These are phyloP conservation scores for Muschampia plurimacula DNA, from an alignment of 2,888 invertebrate species.

Conservation along the genomic window DNA sequence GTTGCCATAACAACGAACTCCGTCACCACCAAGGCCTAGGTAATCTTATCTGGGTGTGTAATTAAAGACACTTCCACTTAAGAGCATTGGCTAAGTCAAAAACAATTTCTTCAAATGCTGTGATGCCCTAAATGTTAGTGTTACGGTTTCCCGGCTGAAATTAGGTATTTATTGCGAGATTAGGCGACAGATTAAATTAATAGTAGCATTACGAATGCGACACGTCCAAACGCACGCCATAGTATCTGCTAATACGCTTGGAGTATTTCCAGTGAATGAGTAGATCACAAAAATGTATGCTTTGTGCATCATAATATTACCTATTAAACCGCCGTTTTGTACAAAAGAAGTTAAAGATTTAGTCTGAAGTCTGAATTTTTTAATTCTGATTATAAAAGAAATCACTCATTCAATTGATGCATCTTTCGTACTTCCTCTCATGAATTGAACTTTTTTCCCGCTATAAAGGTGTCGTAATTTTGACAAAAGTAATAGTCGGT, in stretches of 20 bases:
- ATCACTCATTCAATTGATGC: too few relatives aligned
- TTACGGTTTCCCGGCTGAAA: slow-evolving; percentile 21
- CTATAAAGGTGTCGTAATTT: too few relatives aligned
- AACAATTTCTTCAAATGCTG: slow-evolving; percentile 27
- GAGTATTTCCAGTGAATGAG: slow-evolving; percentile 15
- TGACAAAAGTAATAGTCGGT: too few relatives aligned
- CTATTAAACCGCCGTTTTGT: too few relatives aligned
- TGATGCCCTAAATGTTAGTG: slow-evolving; percentile 10
- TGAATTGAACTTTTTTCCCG: too few relatives aligned
- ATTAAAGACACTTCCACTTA: slow-evolving; percentile 28
- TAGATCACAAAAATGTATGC: background rate
- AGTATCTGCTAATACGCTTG: slow-evolving; percentile 10
- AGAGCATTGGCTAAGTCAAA: slow-evolving; percentile 29
- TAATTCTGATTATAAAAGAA: too few relatives aligned
- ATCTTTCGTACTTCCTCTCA: too few relatives aligned
- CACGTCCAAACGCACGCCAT: background rate
- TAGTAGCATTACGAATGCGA: slow-evolving; percentile 24
- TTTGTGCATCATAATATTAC: too few relatives aligned
- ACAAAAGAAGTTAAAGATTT: too few relatives aligned
- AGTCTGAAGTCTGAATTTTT: too few relatives aligned
- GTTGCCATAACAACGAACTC: slow-evolving; percentile 57
- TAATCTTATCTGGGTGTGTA: slow-evolving; percentile 20
- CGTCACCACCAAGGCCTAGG: slow-evolving; percentile 10
- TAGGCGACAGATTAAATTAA: slow-evolving; percentile 23
- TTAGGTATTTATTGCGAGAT: slow-evolving; percentile 32